Percentiles rank a stretch among this genome's conserved stretches.
Conservation (phyloP, 2,888 invertebrate species). For the Eupeodes latifasciatus region DNA sequence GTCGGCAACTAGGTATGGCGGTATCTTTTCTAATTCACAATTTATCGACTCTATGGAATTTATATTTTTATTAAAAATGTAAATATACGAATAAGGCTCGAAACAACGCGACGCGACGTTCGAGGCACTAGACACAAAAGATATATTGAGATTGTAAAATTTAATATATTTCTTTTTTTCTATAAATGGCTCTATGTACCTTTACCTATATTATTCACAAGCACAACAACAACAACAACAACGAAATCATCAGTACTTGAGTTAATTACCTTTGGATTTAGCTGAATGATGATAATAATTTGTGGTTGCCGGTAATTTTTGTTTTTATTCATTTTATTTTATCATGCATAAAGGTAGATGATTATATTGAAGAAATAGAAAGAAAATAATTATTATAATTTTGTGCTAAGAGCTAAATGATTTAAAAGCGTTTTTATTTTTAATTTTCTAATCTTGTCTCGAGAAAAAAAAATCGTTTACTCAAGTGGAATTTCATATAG, state of each 20-base stretch:
- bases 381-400: slow-evolving; percentile 50
- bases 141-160: neutral
- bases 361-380: neutral
- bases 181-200: slow-evolving; percentile 6
- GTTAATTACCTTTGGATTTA: slow-evolving; percentile 59
- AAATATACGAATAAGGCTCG: slow-evolving; percentile 58
- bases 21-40: slow-evolving; percentile 60
- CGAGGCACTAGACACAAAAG: slow-evolving; percentile 36
- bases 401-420: slow-evolving; percentile 30
- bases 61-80: slow-evolving; percentile 61
- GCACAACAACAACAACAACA: neutral
- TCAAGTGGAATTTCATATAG: slow-evolving; percentile 5
- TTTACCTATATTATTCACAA: neutral
- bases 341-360: neutral
- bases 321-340: neutral
- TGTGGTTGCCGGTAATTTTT: slow-evolving; percentile 50
- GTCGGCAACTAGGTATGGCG: slow-evolving; percentile 6
- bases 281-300: slow-evolving; percentile 53
- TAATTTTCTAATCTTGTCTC: neutral
- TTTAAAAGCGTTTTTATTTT: neutral
- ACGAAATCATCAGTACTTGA: slow-evolving; percentile 19
- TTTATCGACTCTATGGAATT: slow-evolving; percentile 52
- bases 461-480: neutral
- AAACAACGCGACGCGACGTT: neutral
- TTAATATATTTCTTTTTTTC: neutral